These are phyloP conservation scores for Rhyacophila brunnea DNA, from an alignment of 1,140 invertebrate species.

Conservation along the genomic window DNA sequence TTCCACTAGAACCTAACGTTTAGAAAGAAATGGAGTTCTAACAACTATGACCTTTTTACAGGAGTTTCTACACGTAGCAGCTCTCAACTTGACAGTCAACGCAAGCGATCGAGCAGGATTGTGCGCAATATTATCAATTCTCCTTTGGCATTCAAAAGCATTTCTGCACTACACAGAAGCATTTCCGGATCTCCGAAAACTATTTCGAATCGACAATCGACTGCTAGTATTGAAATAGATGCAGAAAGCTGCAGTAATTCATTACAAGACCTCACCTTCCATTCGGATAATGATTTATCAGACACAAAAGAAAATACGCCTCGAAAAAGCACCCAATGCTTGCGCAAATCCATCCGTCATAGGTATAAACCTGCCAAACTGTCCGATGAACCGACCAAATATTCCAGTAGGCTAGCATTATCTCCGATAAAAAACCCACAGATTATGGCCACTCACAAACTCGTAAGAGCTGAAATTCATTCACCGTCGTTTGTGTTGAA, in stretches of 20 bases:
- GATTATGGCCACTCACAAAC: not conserved
- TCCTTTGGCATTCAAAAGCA: constrained; percentile 49
- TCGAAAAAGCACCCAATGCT: constrained; percentile 30
- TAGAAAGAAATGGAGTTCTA: too few species aligned
- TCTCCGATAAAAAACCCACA: not conserved
- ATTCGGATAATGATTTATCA: constrained; percentile 44
- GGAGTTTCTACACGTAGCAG: constrained; percentile 8
- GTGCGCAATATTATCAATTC: constrained; percentile 46
- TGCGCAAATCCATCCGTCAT: constrained; percentile 1
- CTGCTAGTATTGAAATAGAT: constrained; percentile 28
- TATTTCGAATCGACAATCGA: too few species aligned
- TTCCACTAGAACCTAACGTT: too few species aligned
- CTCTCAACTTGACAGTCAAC: not conserved
- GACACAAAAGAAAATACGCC: constrained; percentile 52
- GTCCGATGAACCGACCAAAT: not conserved
- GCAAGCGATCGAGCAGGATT: not conserved
- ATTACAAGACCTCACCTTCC: constrained; percentile 50
- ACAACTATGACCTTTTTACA: too few species aligned
- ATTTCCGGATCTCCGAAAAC: not conserved
- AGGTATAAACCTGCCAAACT: not conserved
- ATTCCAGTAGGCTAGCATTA: not conserved
- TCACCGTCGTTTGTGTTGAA: constrained; percentile 53
- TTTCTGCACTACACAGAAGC: constrained; percentile 41
- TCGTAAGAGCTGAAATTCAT: constrained; percentile 19
- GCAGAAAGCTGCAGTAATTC: constrained; percentile 54